Evolutionary conservation across 2,888 invertebrate species (phyloP).

Genomic region (Gordius sp.): DNA sequence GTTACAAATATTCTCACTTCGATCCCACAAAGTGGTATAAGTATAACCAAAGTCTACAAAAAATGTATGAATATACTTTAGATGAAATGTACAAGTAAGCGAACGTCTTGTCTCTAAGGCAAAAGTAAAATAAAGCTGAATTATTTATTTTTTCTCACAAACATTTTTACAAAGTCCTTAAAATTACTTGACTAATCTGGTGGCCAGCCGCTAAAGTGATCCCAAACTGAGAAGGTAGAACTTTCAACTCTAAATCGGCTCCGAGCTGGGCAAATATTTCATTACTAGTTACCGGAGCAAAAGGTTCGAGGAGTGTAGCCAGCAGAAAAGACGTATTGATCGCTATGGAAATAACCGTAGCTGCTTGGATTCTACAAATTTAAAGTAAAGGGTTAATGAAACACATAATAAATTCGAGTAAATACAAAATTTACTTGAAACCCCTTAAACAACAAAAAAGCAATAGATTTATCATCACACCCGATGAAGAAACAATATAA

Average conservation of each 20-base stretch:
- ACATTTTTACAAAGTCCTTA: too few relatives aligned
- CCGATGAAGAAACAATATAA: background rate
- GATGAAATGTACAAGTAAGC: too few relatives aligned
- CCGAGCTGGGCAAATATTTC: constrained; percentile 36
- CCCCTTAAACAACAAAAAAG: constrained; percentile 18
- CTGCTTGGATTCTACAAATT: too few relatives aligned
- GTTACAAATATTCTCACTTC: too few relatives aligned
- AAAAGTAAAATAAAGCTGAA: background rate
- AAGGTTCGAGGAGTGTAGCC: constrained; percentile 55
- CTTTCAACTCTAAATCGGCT: constrained; percentile 29
- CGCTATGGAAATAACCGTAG: constrained; percentile 56
- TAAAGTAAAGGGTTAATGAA: too few relatives aligned
- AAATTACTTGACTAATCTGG: constrained; percentile 45
- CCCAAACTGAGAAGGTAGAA: background rate
- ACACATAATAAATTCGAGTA: constrained; percentile 16
- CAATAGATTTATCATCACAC: background rate
- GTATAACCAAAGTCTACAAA: too few relatives aligned
- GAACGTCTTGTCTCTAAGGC: too few relatives aligned
- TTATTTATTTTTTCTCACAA: background rate
- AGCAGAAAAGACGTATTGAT: constrained; percentile 52
- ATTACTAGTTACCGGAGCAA: constrained; percentile 44
- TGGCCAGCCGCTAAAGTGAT: constrained; percentile 39
- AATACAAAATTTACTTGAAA: too few relatives aligned
- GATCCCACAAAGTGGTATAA: too few relatives aligned
- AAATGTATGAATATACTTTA: too few relatives aligned